phyloP scores from a whole-genome alignment of 1,140 invertebrate species.

The Hirudo medicinalis region DNA sequence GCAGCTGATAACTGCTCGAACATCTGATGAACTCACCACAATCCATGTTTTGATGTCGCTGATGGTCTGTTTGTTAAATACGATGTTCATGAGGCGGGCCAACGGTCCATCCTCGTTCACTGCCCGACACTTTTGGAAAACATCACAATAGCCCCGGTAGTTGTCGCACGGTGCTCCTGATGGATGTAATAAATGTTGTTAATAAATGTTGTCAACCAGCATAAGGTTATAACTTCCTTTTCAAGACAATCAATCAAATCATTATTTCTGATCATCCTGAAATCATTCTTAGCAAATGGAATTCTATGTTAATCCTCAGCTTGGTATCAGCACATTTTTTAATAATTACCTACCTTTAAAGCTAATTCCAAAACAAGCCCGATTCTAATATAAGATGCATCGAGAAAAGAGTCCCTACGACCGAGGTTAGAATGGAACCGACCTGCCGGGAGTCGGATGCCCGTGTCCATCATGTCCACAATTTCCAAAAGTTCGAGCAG shows the following conservation, averaged over 20 bases:
- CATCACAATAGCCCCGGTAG: conserved; percentile 84
- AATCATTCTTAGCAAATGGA: not conserved
- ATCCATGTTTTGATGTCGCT: conserved; percentile 18
- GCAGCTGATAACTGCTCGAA: no score
- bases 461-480: not conserved
- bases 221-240: not conserved
- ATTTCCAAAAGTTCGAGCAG: conserved; percentile 2
- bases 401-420: not conserved
- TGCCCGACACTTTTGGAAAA: conserved; percentile 53
- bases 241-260: no score
- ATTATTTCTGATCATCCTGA: not conserved
- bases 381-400: not conserved
- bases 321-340: not conserved
- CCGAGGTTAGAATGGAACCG: not conserved
- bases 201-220: not conserved
- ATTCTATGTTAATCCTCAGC: not conserved
- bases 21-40: not conserved
- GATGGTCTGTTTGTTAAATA: conserved; percentile 16
- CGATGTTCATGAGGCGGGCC: conserved; percentile 7
- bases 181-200: not conserved
- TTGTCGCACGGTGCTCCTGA: conserved; percentile 91
- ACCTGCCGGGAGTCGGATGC: conserved; percentile 13
- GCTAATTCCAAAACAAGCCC: not conserved
- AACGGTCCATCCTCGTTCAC: conserved; percentile 16
- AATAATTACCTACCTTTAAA: not conserved